Evolutionary conservation across 1,140 invertebrate genomes (phyloP), one percentile per base, ranked within the genome.

Genomic region (Lerema accius): DNA sequence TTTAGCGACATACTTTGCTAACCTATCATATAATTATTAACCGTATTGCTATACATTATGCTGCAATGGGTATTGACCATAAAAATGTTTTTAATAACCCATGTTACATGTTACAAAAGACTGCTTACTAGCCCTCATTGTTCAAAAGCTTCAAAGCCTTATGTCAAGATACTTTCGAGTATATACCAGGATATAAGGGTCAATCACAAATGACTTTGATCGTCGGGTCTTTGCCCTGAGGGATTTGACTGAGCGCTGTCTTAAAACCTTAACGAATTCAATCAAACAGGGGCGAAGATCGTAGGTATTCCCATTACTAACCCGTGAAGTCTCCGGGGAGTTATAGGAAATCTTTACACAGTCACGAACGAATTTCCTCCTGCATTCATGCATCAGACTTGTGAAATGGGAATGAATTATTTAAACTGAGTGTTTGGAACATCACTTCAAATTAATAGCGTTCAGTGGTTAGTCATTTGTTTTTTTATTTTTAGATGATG

Each of bases 201-300:
- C 42, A 58, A 58, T 58, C 53, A 43, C 23, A 58, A 58, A 58
- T 45, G 26, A 58, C 53, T 45, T 56, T 56, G 53, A 45, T 28
- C 42, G n/a, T 17, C n/a, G 26, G 42, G 45, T 32, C 42, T 55
- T 43, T 23, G 42, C 40, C 40, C 4, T 40, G 53, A 13, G 53
- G 53, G 53, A 58, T 58, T 35, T 58, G 53, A 43, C 42, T 46
- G 42, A 58, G 53, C 53, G 53, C 45, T 58, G 53, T 58, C 53
- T 56, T 56, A 56, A 55, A 56, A 56, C 53, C 53, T 42, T 56
- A 56, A 56, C 53, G 53, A 56, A 56, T 56, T 56, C 53, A 56
- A 56, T 56, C 53, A 56, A 56, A 56, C 53, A 56, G 26, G 53
- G 53, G 53, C 15, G 37, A 42, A 56, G 23, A 56, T 56, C 40